A percentile compares a stretch with the other conserved stretches of the same genome.
These are phyloP conservation scores for Lucilia cuprina DNA, from an alignment of 1,140 invertebrate species.

Conservation along the genomic window DNA sequence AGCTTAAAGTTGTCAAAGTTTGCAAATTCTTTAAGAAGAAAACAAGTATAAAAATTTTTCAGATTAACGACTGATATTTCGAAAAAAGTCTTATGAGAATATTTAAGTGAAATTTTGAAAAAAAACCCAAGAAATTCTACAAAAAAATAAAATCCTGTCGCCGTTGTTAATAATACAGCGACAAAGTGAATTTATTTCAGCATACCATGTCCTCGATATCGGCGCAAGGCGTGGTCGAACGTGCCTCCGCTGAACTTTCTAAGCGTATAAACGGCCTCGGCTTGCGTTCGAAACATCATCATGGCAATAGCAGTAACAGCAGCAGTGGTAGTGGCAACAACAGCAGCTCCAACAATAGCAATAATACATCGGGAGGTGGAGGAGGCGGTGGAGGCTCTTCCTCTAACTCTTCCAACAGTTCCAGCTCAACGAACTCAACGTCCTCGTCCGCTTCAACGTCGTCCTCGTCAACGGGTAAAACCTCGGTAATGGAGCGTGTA, in stretches of 20 bases:
- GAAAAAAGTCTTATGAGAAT: neutral
- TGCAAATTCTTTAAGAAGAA: neutral
- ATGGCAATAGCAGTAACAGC: constrained; percentile 51
- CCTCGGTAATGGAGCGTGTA: constrained; percentile 83
- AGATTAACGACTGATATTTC: no score
- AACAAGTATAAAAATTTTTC: no score
- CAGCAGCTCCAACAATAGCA: constrained; percentile 8
- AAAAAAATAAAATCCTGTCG: constrained; percentile 5
- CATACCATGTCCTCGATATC: constrained; percentile 63
- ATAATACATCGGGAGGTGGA: constrained; percentile 42
- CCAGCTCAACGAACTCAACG: constrained; percentile 19
- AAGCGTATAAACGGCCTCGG: constrained; percentile 86
- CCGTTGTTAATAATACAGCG: constrained; percentile 20
- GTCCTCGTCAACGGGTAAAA: constrained; percentile 59
- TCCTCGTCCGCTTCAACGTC: constrained; percentile 34
- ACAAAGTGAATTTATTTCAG: constrained; percentile 62
- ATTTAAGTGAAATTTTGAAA: neutral
- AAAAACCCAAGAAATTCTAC: neutral
- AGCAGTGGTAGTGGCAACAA: neutral
- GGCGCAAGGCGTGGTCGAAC: constrained; percentile 75
- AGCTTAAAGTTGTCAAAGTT: neutral
- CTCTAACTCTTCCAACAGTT: neutral
- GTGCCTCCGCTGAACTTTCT: constrained; percentile 84
- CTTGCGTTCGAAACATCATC: constrained; percentile 73
- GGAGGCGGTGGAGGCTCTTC: constrained; percentile 51